These are phyloP conservation scores for Aphelinus atriplicis DNA, from an alignment of 1,140 invertebrate species.

Conservation along the genomic window DNA sequence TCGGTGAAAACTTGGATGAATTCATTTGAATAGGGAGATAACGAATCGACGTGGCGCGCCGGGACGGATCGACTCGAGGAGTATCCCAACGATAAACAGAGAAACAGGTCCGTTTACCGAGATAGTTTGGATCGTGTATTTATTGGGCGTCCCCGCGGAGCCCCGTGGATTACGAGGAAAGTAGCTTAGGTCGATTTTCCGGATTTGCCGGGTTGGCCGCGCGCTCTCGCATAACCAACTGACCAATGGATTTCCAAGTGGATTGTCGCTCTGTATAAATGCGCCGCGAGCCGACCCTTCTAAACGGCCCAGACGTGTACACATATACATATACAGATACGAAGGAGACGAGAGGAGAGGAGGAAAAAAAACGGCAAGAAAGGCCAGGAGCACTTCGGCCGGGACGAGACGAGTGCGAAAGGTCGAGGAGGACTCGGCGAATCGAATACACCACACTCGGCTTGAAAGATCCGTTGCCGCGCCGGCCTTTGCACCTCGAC, in stretches of 20 bases:
- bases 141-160: not conserved
- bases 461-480: not conserved
- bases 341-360: constrained; percentile 46
- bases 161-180: constrained; percentile 48
- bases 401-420: not conserved
- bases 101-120: no score
- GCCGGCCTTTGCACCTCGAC: not conserved
- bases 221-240: constrained; percentile 44
- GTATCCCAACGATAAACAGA: no score
- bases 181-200: constrained; percentile 56
- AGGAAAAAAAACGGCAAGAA: not conserved
- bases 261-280: constrained; percentile 48
- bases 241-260: constrained; percentile 58
- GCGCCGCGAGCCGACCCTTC: constrained; percentile 35
- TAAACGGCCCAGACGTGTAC: constrained; percentile 36
- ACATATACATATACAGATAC: constrained; percentile 12
- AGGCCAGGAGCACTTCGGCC: not conserved
- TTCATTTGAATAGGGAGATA: no score
- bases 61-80: no score
- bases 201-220: constrained; percentile 43
- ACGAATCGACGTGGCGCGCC: no score
- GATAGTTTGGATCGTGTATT: no score
- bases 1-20: no score
- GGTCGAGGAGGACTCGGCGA: no score
- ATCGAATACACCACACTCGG: not conserved